Conservation (phyloP, 37 sponge, comb jelly and placozoan genomes). For the Halisarca cf. caerulea region DNA sequence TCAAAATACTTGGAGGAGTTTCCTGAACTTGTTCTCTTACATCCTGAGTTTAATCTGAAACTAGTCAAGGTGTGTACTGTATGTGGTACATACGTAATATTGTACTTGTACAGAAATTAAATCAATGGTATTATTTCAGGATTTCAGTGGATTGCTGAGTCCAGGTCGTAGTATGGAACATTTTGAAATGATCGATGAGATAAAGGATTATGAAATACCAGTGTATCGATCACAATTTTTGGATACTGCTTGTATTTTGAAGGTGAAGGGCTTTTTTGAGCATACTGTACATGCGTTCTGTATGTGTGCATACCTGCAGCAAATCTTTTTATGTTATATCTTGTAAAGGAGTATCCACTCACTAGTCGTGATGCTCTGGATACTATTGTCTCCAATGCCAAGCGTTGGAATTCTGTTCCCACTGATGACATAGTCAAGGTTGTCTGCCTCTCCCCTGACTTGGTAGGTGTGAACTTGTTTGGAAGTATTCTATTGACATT, state of each 20-base stretch:
- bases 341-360: not conserved
- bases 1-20: slow-evolving; percentile 11
- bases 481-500: not conserved
- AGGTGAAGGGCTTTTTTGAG: not conserved
- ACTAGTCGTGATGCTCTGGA: not conserved
- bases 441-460: not conserved
- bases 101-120: not conserved
- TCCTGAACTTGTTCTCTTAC: not conserved
- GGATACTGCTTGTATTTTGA: not conserved
- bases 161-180: slow-evolving; percentile 10
- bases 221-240: slow-evolving; percentile 1
- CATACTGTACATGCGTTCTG: not conserved
- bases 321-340: too few species aligned
- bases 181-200: not conserved
- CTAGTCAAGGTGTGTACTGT: too few species aligned
- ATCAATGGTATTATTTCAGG: not conserved
- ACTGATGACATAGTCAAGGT: not conserved
- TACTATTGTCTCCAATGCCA: not conserved
- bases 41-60: not conserved
- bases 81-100: too few species aligned
- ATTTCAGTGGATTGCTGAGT: slow-evolving; percentile 1
- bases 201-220: not conserved
- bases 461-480: not conserved
- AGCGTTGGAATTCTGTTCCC: not conserved
- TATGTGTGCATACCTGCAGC: not conserved